Conservation (phyloP, 2,888 invertebrate species). For the Xestoiulus laeticollis region DNA sequence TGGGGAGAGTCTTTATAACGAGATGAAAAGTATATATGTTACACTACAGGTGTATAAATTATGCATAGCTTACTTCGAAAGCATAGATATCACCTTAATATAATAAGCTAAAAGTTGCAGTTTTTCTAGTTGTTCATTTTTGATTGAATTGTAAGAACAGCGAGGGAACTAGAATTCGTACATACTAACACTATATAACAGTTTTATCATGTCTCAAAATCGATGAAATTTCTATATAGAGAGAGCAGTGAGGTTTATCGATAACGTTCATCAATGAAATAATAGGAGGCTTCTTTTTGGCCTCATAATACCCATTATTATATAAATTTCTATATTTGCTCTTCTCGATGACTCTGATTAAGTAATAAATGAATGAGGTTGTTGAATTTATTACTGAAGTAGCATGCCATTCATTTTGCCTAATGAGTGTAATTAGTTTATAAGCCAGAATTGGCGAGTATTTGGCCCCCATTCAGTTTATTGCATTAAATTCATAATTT, state of each 20-base stretch:
- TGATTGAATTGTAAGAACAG: not conserved
- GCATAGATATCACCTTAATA: too few species aligned
- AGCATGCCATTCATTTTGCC: not conserved
- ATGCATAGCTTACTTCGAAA: too few species aligned
- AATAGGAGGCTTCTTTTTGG: not conserved
- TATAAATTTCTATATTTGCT: not conserved
- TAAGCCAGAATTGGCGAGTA: not conserved
- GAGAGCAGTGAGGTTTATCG: not conserved
- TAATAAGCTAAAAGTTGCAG: too few species aligned
- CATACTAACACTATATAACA: not conserved
- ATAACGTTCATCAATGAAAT: not conserved
- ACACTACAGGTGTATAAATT: too few species aligned
- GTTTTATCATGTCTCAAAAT: not conserved
- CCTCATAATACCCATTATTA: not conserved
- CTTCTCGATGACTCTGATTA: not conserved
- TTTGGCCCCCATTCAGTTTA: not conserved
- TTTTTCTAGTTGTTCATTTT: not conserved
- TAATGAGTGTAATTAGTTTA: not conserved
- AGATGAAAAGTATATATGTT: too few species aligned
- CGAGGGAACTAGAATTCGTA: not conserved
- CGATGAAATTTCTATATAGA: not conserved
- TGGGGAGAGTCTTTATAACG: too few species aligned
- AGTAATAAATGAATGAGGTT: not conserved
- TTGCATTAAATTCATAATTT: not conserved
- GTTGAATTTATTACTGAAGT: not conserved